Evolutionary conservation across 2,113 vertebrate genomes (phyloP).

Genomic region (Alouatta palliata): DNA sequence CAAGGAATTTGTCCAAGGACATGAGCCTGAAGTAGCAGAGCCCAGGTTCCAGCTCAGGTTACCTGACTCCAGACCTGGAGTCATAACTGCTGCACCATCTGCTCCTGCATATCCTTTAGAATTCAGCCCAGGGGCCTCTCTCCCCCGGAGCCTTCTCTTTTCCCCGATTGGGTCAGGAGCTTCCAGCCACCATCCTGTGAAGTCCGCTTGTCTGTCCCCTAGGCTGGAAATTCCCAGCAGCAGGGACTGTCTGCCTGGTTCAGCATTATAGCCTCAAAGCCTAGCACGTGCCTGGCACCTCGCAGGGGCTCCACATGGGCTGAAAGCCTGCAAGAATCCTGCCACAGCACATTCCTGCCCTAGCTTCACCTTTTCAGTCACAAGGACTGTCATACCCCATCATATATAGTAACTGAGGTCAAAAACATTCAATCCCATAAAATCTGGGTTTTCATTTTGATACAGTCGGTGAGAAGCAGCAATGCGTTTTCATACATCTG

Average conservation of each 20-base stretch:
- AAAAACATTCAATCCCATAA: not conserved
- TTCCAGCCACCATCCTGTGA: not conserved
- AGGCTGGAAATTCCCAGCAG: not conserved
- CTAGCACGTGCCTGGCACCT: not conserved
- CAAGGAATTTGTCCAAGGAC: not conserved
- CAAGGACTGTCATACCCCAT: not conserved
- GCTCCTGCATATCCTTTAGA: not conserved
- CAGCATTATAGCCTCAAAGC: not conserved
- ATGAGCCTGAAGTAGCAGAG: not conserved
- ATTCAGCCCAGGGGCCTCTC: not conserved
- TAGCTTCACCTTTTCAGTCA: not conserved
- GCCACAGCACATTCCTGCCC: not conserved
- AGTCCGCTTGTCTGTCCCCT: not conserved
- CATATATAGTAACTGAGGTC: not conserved
- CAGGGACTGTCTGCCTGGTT: not conserved
- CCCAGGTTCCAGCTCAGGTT: not conserved
- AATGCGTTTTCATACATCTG: not conserved
- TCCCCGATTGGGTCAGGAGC: not conserved
- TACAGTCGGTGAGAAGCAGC: not conserved
- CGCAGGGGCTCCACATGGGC: not conserved
- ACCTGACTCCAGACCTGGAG: not conserved
- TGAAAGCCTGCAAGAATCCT: not conserved
- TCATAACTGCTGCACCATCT: not conserved
- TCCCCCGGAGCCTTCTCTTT: not conserved
- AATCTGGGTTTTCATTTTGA: not conserved